A percentile compares a stretch with the other conserved stretches of the same genome.
These are phyloP conservation scores for Torymus aiolomorphi DNA, from an alignment of 2,888 invertebrate species.

Conservation along the genomic window DNA sequence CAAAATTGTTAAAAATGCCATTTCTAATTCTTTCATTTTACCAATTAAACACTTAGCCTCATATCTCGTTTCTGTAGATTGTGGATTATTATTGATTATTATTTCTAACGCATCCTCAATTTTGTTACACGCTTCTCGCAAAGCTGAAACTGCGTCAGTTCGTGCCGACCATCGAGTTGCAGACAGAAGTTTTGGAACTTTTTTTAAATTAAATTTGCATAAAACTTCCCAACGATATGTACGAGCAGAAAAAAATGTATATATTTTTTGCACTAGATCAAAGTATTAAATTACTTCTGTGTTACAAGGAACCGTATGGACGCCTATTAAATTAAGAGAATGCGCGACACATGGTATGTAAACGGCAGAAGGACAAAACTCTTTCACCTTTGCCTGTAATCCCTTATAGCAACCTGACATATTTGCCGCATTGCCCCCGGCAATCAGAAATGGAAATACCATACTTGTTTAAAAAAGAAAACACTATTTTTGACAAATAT, in stretches of 20 bases:
- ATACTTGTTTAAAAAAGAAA: not conserved
- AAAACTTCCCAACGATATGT: too few relatives aligned
- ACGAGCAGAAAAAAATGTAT: too few relatives aligned
- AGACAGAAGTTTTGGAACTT: not conserved
- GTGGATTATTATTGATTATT: not conserved
- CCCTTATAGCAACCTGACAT: constrained; percentile 5
- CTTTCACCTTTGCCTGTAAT: not conserved
- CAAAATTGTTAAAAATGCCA: not conserved
- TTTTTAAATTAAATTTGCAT: too few relatives aligned
- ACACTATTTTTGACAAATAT: not conserved
- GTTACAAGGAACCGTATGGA: constrained; percentile 55
- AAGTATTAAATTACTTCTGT: constrained; percentile 53
- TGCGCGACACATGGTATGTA: constrained; percentile 60
- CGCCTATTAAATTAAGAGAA: constrained; percentile 58
- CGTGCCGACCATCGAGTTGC: constrained; percentile 15
- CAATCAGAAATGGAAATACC: not conserved
- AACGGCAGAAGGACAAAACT: constrained; percentile 48
- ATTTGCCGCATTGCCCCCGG: not conserved
- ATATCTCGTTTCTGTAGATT: not conserved
- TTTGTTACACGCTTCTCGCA: not conserved
- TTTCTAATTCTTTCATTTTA: constrained; percentile 8
- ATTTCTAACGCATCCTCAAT: not conserved
- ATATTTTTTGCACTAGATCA: constrained; percentile 8
- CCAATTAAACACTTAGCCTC: not conserved
- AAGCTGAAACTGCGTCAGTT: not conserved